A percentile compares a stretch with the other conserved stretches of the same genome.
Conservation (phyloP, 2,888 invertebrate genomes). For the Drosophila differens region DNA sequence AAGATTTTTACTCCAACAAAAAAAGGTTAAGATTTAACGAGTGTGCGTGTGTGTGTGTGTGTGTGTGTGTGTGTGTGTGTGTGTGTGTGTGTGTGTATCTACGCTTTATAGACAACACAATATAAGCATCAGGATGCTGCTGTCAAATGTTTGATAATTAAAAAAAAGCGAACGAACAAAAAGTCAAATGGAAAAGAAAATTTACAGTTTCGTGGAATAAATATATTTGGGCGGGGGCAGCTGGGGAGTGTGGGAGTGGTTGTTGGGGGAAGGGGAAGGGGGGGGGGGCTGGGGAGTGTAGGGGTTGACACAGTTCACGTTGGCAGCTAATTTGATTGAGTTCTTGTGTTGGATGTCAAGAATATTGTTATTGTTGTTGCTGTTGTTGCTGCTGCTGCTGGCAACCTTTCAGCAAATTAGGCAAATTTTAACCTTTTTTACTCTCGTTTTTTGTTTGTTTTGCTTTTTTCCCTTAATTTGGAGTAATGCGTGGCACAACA, state of each 20-base stretch:
- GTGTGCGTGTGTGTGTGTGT: conserved; percentile 7
- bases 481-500: conserved; percentile 42
- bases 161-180: conserved; percentile 40
- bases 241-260: not conserved
- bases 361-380: not conserved
- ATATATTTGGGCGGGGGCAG: not conserved
- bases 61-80: conserved; percentile 37
- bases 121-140: conserved; percentile 74
- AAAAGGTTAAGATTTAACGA: conserved; percentile 50
- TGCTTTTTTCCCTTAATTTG: conserved; percentile 16
- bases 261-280: not conserved
- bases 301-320: conserved; percentile 27
- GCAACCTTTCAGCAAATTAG: conserved; percentile 12
- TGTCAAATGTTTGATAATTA: conserved; percentile 79
- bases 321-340: conserved; percentile 75
- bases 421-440: conserved; percentile 18
- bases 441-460: not conserved
- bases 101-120: conserved; percentile 51
- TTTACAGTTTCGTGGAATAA: conserved; percentile 55
- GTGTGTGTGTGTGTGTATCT: conserved; percentile 42
- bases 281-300: not conserved
- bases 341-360: conserved; percentile 71
- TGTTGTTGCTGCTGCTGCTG: not conserved
- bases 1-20: conserved; percentile 35
- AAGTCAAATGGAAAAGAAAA: conserved; percentile 47